These are phyloP conservation scores for Gari tellinella DNA, from an alignment of 2,888 invertebrate genomes.

Conservation along the genomic window DNA sequence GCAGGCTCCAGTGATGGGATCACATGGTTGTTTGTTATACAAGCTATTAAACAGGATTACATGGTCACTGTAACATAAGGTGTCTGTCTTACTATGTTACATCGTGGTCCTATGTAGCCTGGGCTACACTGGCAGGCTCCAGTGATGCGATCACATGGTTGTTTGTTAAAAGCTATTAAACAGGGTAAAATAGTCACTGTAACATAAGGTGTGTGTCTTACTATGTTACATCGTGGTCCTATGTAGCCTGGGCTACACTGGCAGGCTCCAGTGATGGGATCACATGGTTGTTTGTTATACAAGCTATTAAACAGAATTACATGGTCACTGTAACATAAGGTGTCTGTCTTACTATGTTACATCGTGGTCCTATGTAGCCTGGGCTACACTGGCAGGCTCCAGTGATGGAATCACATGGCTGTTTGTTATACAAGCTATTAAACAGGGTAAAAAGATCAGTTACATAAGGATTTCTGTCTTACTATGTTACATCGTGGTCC, in stretches of 20 bases:
- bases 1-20: too few relatives aligned
- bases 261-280: constrained; percentile 72
- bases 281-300: constrained; percentile 90
- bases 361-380: constrained; percentile 71
- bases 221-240: neutral
- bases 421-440: too few relatives aligned
- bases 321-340: too few relatives aligned
- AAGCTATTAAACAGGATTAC: too few relatives aligned
- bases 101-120: constrained; percentile 64
- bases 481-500: constrained; percentile 68
- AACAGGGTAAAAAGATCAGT: too few relatives aligned
- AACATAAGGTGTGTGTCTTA: constrained; percentile 28
- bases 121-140: constrained; percentile 71
- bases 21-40: too few relatives aligned
- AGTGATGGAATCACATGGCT: constrained; percentile 60
- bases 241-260: constrained; percentile 48
- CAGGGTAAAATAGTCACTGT: too few relatives aligned
- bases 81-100: constrained; percentile 63
- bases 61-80: too few relatives aligned
- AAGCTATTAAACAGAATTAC: too few relatives aligned
- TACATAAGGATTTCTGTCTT: too few relatives aligned
- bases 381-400: constrained; percentile 63
- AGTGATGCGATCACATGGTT: constrained; percentile 66
- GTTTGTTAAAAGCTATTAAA: too few relatives aligned
- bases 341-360: too few relatives aligned